These are phyloP conservation scores for Sycobia sp. DNA, from an alignment of 1,140 invertebrate species.

Conservation along the genomic window DNA sequence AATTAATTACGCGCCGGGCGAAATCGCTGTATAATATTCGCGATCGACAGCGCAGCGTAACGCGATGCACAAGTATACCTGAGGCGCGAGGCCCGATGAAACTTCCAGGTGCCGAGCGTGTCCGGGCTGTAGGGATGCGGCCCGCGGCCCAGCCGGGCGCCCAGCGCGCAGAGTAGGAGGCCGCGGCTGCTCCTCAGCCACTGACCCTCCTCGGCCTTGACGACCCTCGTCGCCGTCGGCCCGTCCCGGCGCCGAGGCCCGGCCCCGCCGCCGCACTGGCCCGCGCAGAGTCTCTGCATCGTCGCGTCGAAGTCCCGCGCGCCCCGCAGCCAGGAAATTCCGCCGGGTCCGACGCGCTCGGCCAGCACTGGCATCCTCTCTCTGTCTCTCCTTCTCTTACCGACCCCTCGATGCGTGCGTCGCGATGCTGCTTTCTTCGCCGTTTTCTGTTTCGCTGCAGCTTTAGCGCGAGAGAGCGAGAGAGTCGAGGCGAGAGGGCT, in stretches of 20 bases:
- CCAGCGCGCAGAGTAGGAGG: constrained; percentile 50
- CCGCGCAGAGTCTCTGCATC: too few relatives aligned
- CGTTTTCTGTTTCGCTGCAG: too few relatives aligned
- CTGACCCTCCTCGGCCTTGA: constrained; percentile 9
- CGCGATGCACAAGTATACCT: constrained; percentile 50
- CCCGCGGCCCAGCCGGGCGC: constrained; percentile 48
- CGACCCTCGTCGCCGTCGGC: background rate
- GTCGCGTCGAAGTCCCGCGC: too few relatives aligned
- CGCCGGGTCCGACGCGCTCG: constrained; percentile 48
- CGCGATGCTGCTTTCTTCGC: too few relatives aligned
- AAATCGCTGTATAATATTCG: too few relatives aligned
- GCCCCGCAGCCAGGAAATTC: constrained; percentile 48
- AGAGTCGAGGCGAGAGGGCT: too few relatives aligned
- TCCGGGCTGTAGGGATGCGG: constrained; percentile 52
- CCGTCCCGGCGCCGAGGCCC: too few relatives aligned
- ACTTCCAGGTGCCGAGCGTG: constrained; percentile 55
- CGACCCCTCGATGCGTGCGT: too few relatives aligned
- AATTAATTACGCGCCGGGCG: too few relatives aligned
- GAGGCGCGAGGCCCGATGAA: constrained; percentile 45
- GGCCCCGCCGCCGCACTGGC: too few relatives aligned
- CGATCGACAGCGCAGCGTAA: too few relatives aligned
- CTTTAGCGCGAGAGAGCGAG: too few relatives aligned
- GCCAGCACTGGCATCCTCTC: constrained; percentile 50
- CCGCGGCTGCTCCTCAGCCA: constrained; percentile 21
- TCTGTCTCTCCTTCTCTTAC: background rate